Evolutionary conservation across 1,140 invertebrate genomes (phyloP).

Genomic region (Bicyclus anynana): DNA sequence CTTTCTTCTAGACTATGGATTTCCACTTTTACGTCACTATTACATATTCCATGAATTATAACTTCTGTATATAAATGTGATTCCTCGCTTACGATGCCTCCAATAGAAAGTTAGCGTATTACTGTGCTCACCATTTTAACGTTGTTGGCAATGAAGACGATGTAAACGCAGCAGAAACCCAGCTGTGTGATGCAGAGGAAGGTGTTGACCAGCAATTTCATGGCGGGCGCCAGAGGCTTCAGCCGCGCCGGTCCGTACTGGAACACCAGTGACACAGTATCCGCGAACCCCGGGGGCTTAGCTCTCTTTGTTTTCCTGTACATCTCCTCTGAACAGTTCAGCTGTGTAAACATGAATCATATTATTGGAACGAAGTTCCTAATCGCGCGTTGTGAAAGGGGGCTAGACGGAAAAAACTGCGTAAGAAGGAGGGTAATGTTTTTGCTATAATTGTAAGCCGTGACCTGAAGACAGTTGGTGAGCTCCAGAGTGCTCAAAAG

Average conservation of each 20-base stretch:
- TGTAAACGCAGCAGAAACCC: conserved; percentile 93
- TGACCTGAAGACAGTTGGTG: too few species aligned
- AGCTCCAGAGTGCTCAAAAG: too few species aligned
- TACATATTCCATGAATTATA: too few species aligned
- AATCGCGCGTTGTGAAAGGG: too few species aligned
- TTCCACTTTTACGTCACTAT: too few species aligned
- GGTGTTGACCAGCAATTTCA: conserved; percentile 83
- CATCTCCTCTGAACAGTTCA: conserved; percentile 83
- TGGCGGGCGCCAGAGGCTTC: conserved; percentile 78
- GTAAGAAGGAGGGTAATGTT: too few species aligned
- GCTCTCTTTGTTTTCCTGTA: conserved; percentile 71
- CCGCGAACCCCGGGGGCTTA: conserved; percentile 82
- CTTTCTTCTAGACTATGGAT: too few species aligned
- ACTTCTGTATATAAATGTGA: too few species aligned
- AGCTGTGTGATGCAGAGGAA: conserved; percentile 91
- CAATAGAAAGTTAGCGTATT: too few species aligned
- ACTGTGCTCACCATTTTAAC: conserved; percentile 78
- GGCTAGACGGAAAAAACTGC: background rate
- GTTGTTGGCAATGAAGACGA: conserved; percentile 90
- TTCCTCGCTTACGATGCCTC: too few species aligned
- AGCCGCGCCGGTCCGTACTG: conserved; percentile 82
- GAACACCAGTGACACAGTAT: conserved; percentile 88
- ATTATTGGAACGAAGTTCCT: too few species aligned
- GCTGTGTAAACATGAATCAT: conserved; percentile 72
- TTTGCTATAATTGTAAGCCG: too few species aligned